A percentile compares a stretch with the other conserved stretches of the same genome.
Evolutionary conservation across 2,888 invertebrate species (phyloP).

Genomic region (Augochlorella aurata): DNA sequence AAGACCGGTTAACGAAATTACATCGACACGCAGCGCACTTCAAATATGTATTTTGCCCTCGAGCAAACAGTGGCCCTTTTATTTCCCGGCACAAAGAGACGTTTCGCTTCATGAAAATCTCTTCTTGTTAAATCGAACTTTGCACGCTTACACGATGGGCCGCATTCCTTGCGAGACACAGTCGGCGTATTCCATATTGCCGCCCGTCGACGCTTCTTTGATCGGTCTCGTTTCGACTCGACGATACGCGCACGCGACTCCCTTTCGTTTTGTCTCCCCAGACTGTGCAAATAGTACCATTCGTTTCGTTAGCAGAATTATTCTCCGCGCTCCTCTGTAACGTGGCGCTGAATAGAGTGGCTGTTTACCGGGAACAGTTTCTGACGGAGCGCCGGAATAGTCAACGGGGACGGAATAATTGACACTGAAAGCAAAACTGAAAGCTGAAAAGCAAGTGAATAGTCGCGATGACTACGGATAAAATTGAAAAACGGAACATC

Average conservation of each 20-base stretch:
- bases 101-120: background rate
- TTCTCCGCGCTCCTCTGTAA: conserved; percentile 1
- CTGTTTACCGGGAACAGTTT: conserved; percentile 12
- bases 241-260: background rate
- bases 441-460: background rate
- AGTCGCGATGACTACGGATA: background rate
- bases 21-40: background rate
- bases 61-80: background rate
- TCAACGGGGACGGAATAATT: conserved; percentile 10
- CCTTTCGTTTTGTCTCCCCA: background rate
- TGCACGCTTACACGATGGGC: background rate
- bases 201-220: conserved; percentile 3
- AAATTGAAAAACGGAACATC: background rate
- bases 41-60: conserved; percentile 14
- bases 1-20: background rate
- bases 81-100: conserved; percentile 4
- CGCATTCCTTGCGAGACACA: background rate
- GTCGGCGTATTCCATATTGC: background rate
- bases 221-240: conserved; percentile 11
- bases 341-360: conserved; percentile 1
- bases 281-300: conserved; percentile 12
- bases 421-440: background rate
- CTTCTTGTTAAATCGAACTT: conserved; percentile 19
- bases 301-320: conserved; percentile 10
- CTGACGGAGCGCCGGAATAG: background rate